Evolutionary conservation across 2,888 invertebrate species (phyloP).

Genomic region (Allacma fusca): DNA sequence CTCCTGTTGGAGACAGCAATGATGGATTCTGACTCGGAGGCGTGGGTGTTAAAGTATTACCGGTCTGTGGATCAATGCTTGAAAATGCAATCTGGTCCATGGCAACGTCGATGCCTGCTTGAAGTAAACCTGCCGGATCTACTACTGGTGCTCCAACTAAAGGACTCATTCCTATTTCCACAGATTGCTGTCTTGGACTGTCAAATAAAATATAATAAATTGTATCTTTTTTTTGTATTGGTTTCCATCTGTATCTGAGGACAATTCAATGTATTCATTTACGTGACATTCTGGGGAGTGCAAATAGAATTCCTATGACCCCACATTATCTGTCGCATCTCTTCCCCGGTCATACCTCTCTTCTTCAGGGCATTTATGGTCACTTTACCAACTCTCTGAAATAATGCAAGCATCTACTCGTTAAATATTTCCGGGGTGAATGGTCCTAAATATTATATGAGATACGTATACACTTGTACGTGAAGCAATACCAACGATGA

Average conservation of each 20-base stretch:
- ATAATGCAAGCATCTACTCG: background rate
- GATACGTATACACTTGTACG: too few relatives aligned
- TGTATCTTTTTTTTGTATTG: background rate
- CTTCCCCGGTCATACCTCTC: conserved; percentile 85
- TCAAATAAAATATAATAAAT: background rate
- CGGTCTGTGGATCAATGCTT: conserved; percentile 5
- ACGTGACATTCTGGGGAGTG: conserved; percentile 73
- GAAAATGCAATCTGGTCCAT: conserved; percentile 61
- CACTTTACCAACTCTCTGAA: conserved; percentile 83
- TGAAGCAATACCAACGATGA: too few relatives aligned
- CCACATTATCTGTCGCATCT: conserved; percentile 88
- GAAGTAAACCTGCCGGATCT: background rate
- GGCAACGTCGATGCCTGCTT: conserved; percentile 56
- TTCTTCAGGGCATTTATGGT: conserved; percentile 78
- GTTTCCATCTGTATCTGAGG: background rate
- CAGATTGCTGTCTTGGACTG: conserved; percentile 53
- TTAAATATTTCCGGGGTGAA: too few relatives aligned
- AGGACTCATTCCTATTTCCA: conserved; percentile 45
- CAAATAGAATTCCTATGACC: conserved; percentile 82
- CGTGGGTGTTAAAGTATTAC: background rate
- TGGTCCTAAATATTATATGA: too few relatives aligned
- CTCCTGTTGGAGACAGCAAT: background rate
- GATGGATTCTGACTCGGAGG: background rate
- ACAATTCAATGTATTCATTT: conserved; percentile 62
- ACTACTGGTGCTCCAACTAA: conserved; percentile 23